These are phyloP conservation scores for Argyresthia albistria DNA, from an alignment of 2,888 invertebrate genomes.

Conservation along the genomic window DNA sequence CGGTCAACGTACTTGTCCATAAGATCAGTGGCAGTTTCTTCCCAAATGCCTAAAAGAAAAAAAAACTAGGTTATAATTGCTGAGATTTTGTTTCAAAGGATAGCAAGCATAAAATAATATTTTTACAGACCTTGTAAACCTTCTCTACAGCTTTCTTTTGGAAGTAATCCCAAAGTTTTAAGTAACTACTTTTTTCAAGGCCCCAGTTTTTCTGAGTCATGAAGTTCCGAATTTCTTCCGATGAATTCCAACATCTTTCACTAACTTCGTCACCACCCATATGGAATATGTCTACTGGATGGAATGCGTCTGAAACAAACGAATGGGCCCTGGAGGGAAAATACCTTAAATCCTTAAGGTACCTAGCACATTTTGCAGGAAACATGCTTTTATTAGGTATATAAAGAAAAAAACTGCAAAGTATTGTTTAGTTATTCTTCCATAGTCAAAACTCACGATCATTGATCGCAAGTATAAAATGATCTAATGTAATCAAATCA, in stretches of 20 bases:
- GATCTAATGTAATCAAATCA: no score
- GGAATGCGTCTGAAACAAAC: conserved; percentile 68
- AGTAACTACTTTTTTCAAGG: conserved; percentile 69
- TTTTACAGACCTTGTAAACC: conserved; percentile 54
- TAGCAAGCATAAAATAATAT: no score
- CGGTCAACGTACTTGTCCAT: conserved; percentile 88
- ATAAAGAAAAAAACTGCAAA: no score
- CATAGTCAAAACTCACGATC: no score
- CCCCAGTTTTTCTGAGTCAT: conserved; percentile 78
- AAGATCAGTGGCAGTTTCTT: conserved; percentile 76
- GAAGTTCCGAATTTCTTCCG: conserved; percentile 76
- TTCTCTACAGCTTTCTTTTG: conserved; percentile 77
- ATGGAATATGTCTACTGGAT: conserved; percentile 82
- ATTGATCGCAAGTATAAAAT: no score
- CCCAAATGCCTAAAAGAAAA: conserved; percentile 47
- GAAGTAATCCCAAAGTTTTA: conserved; percentile 82
- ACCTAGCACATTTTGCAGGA: no score
- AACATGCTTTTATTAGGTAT: no score
- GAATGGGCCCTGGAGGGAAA: no score
- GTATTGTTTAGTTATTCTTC: no score
- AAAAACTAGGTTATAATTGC: not conserved
- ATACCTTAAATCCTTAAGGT: no score
- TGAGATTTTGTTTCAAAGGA: not conserved
- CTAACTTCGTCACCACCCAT: conserved; percentile 91
- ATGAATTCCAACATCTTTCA: conserved; percentile 83